Evolutionary conservation across 2,797 vertebrate genomes (phyloP), one percentile per base, ranked within the genome.

Genomic region (Vireo griseus): DNA sequence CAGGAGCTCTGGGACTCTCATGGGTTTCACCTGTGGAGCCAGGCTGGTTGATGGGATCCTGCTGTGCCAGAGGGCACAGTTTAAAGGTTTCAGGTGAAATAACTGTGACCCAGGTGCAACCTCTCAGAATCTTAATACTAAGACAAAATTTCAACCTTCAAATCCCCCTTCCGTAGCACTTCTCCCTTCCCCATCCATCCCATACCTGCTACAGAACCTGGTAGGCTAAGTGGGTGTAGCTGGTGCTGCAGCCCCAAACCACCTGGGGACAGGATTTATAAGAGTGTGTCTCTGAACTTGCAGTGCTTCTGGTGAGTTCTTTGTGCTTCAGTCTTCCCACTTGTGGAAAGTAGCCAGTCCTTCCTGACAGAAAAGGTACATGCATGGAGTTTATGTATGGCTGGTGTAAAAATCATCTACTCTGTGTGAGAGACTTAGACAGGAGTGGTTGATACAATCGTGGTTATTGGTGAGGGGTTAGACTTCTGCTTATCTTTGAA

Each of bases 261-360:
- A 31, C 24, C 71, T 33, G 48, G 37, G 22, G 13, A 13, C 44
- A 14, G 54, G 0, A 1, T 40, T 73, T 42, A 16, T 3, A 51
- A 16, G 48, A 29, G 16, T 18, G 26, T 33, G 81, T 5, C 44
- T 50, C 5, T 2, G 20, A 6, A 18, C 2, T 12, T 61, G 25
- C 4, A 44, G 13, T 14, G 16, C 10, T 13, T 3, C 3, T 3
- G 21, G 9, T 4, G 28, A 6, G 5, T 6, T 1, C 0, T 76
- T 7, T 31, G 15, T 31, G 24, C 10, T 54, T 4, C 5, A 35
- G 0, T 13, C 24, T 37, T 26, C 1, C 5, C 42, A 0, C 2
- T 3, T 25, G 42, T 48, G 17, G 31, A 13, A 48, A 69, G 1
- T 2, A 22, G 20, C 18, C 2, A 5, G 2, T 8, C 11, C 10